Base-by-base conservation (phyloP, 2,888 invertebrate species). In the Lasioglossum figueresi region DNA sequence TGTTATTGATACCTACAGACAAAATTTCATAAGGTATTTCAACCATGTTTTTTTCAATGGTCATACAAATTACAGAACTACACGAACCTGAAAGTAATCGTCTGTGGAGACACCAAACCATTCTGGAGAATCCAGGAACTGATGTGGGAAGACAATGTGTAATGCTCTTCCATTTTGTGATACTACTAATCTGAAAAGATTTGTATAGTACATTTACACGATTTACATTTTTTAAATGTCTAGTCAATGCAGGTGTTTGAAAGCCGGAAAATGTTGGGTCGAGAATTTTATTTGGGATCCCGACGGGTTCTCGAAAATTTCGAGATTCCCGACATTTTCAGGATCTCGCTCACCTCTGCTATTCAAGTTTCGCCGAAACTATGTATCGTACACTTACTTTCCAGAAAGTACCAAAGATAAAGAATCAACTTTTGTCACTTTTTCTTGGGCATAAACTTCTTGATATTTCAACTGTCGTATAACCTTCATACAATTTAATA, bases 71-170 rank as follows among this genome's bases (percentile, higher is more conserved):
- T 68, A 66, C 40, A 23, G 59, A 10, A 37, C 10, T 23, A 19
- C 63, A 78, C 40, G 73, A 95, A 97, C 98, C 96, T 98, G 98
- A 95, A 98, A 98, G 94, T 96, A 97, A 94, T 98, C 98, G 94
- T 98, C 98, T 48, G 98, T 98, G 80, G 98, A 97, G 73, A 98
- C 98, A 87, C 98, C 98, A 95, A 98, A 98, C 97, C 98, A 98
- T 95, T 98, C 98, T 76, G 98, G 98, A 88, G 98, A 98, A 95
- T 98, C 98, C 90, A 98, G 96, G 96, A 98, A 98, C 95, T 98
- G 98, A 95, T 98, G 97, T 82, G 97, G 97, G 95, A 97, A 97
- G 94, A 98, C 98, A 95, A 98, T 97, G 95, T 98, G 98, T 86
- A 98, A 96, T 82, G 98, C 97, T 91, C 97, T 96, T 93, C 98